A percentile compares a stretch with the other conserved stretches of the same genome.
Evolutionary conservation across 2,797 vertebrate genomes (phyloP).

Genomic region (Ctenochaetus hawaiiensis): DNA sequence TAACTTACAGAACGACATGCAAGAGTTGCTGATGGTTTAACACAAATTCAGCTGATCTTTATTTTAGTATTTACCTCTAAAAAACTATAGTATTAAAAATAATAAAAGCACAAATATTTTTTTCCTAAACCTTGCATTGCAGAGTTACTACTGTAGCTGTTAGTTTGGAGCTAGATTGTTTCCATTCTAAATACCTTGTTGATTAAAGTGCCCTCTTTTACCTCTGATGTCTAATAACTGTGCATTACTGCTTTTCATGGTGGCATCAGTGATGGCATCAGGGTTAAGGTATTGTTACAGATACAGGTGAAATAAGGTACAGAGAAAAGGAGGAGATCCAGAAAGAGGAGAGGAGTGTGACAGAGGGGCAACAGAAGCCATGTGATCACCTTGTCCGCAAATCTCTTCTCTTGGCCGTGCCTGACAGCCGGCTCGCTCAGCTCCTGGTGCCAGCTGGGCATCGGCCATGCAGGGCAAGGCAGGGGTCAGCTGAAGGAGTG

Average conservation of each 20-base stretch:
- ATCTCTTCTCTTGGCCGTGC: constrained; percentile 74
- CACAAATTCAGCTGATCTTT: background rate
- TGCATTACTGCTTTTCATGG: background rate
- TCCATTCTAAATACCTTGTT: background rate
- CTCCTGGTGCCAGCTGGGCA: constrained; percentile 80
- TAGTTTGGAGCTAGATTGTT: background rate
- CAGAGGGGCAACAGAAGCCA: constrained; percentile 70
- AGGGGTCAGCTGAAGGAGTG: constrained; percentile 74
- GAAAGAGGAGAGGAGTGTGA: constrained; percentile 49
- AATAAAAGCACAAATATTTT: background rate
- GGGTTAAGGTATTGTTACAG: constrained; percentile 12
- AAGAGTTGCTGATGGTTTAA: background rate
- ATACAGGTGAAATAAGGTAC: constrained; percentile 36
- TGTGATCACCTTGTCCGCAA: constrained; percentile 79
- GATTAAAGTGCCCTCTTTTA: background rate
- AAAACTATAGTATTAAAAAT: background rate
- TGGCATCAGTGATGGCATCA: background rate
- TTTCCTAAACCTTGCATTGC: background rate
- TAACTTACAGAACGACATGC: constrained; percentile 8
- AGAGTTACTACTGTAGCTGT: constrained; percentile 1
- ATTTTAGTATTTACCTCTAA: background rate
- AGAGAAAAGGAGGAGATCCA: constrained; percentile 29
- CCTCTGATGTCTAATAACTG: background rate
- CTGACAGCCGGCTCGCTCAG: constrained; percentile 65
- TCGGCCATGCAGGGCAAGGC: constrained; percentile 68